phyloP scores from a whole-genome alignment of 2,113 vertebrate genomes.

The Podocnemis expansa region DNA sequence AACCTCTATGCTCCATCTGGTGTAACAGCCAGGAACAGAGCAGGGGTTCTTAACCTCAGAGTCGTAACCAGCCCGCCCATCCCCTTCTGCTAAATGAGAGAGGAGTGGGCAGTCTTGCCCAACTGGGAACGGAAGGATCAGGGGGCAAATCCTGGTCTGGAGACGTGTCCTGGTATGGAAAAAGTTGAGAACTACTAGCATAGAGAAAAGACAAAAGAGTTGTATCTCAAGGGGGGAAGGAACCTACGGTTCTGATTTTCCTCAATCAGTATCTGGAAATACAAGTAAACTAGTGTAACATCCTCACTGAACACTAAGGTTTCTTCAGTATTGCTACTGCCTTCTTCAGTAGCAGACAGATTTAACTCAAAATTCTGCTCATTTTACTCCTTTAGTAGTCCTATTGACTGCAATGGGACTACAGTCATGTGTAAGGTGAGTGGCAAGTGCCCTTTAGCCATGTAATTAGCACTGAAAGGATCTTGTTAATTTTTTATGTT shows the following conservation, averaged over 20 bases:
- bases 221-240: constrained; percentile 26
- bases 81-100: neutral
- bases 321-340: constrained; percentile 16
- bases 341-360: constrained; percentile 35
- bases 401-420: neutral
- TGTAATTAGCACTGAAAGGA: constrained; percentile 54
- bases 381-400: constrained; percentile 33
- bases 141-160: neutral
- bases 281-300: neutral
- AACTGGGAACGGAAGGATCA: constrained; percentile 13
- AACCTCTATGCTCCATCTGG: neutral
- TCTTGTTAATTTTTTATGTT: constrained; percentile 45
- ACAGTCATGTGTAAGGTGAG: neutral
- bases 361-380: constrained; percentile 24
- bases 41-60: constrained; percentile 5
- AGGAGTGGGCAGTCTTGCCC: neutral
- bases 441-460: neutral
- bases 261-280: neutral
- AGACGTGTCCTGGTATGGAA: neutral
- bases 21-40: neutral
- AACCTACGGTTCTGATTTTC: neutral
- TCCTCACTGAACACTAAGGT: constrained; percentile 36
- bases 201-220: neutral
- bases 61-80: constrained; percentile 22
- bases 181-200: neutral